Evolutionary conservation across 92 coral and sea anemone genomes (phyloP), one percentile per base, ranked within the genome.

Genomic region (Metridium senile): DNA sequence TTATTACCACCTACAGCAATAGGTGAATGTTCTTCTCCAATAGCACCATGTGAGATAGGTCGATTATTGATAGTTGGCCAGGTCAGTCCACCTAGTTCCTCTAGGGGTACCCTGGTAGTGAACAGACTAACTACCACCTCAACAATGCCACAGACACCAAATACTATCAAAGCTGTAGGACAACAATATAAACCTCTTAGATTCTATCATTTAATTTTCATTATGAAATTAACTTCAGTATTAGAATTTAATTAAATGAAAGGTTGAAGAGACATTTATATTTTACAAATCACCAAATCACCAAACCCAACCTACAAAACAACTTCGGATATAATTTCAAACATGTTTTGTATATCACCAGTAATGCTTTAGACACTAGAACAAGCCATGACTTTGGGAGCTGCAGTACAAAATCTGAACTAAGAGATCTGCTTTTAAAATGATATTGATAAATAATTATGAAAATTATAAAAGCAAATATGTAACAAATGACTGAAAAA

Each of bases 11-110:
- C 76, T 30, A n/a, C 11, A 26, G 62, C 51, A 9, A 32, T 3
- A 9, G 76, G n/a, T 22, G 66, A 72, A 23, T 72, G 85, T 22
- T 66, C 81, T 56, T 82, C 81, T 17, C 88, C 94, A n/a, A 85
- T 87, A 25, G 88, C 89, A 49, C 93, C 90, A 53, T 82, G 91
- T 43, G 93, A 68, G 13, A 91, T 59, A 1, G 93, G 97, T 9
- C 87, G 90, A 9, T 91, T 93, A 19, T 91, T 77, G 31, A 96
- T 89, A 0, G 99, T 92, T 13, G 85, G 78, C 99, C 99, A 96
- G 7, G 99, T 96, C 68, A 96, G 74, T 21, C 99, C 99, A 66
- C 97, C 99, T 11, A 96, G 96, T 71, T 92, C 91, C 25, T 89
- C 96, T 58, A 90, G 92, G 16, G 99, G 97, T 56, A 96, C 79